A percentile compares a stretch with the other conserved stretches of the same genome.
phyloP scores from a whole-genome alignment of 2,797 vertebrate genomes.

The Fundulus diaphanus region DNA sequence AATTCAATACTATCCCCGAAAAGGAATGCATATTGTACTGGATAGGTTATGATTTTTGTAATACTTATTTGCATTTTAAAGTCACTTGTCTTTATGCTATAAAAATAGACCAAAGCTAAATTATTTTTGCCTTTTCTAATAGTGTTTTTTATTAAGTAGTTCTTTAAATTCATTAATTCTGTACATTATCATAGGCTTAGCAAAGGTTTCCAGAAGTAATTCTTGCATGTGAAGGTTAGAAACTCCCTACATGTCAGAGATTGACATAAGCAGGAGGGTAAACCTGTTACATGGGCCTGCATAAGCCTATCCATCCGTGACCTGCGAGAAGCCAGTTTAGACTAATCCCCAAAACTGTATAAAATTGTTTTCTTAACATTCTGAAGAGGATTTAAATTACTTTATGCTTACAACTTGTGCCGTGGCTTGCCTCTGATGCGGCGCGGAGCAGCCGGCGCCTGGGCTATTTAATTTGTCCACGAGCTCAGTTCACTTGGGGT shows the following conservation, averaged over 20 bases:
- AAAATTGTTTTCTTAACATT: slow-evolving; percentile 75
- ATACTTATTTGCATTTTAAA: not conserved
- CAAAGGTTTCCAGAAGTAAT: slow-evolving; percentile 2
- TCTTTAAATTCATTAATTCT: not conserved
- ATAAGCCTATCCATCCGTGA: slow-evolving; percentile 79
- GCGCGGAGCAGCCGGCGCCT: slow-evolving; percentile 49
- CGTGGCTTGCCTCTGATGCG: slow-evolving; percentile 27
- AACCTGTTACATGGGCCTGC: slow-evolving; percentile 75
- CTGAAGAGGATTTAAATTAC: slow-evolving; percentile 78
- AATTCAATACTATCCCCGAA: not conserved
- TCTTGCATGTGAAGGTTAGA: slow-evolving; percentile 40
- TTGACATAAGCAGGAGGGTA: slow-evolving; percentile 61
- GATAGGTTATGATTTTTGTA: not conserved
- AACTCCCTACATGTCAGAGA: slow-evolving; percentile 25
- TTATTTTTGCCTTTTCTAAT: not conserved
- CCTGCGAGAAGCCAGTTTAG: slow-evolving; percentile 74
- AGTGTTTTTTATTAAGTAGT: no score
- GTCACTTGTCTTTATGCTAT: not conserved
- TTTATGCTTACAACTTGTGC: slow-evolving; percentile 65
- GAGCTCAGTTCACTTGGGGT: slow-evolving; percentile 24
- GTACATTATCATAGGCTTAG: not conserved
- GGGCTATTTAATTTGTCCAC: slow-evolving; percentile 57
- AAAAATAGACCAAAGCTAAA: no score
- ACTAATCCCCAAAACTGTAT: slow-evolving; percentile 74
- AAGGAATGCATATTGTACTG: not conserved